Base-by-base conservation (phyloP, 2,797 vertebrate species). In the Eleutherodactylus coqui region DNA sequence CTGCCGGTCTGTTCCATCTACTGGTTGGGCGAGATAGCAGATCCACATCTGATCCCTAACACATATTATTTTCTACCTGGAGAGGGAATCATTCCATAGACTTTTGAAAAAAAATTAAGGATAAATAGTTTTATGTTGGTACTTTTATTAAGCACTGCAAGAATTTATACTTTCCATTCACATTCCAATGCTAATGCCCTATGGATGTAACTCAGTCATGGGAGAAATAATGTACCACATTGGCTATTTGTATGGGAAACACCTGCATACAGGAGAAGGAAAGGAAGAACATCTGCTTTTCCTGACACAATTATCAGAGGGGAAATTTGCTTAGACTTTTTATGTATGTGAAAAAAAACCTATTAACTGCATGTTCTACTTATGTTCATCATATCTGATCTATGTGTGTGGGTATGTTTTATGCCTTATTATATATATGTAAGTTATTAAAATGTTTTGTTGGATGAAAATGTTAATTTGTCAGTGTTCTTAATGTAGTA, bases 241-340 rank as follows among this genome's bases (percentile, higher is more conserved):
- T 60, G 55, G 9, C 19, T 84, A 75, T 75, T 62, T n/a, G 19
- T 78, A 85, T 53, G 75, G 83, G 83, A 85, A 85, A 38, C 83
- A 85, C 83, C 83, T 85, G 83, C 45, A 72, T 55, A 41, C 55
- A 70, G 62, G 27, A 84, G 32, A 77, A 69, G 62, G 75, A 67
- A 78, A 78, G 24, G 60, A 85, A 47, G 60, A 55, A 77, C 75
- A 79, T 78, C 75, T 85, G 75, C 34, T 19, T 85, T 76, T 85
- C 55, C 73, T 64, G 58, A 67, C 19, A 62, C 7, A 13, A 67
- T 72, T 29, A 38, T 45, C 32, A 49, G 21, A 5, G 29, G 27
- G 14, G 5, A 29, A 24, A 76, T 34, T 17, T 36, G 4, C 16
- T 5, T 32, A 24, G 43, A 24, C 16, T 49, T 64, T 76, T 83